Percentiles rank a stretch among this genome's conserved stretches.
These are phyloP conservation scores for Podotricha telesiphe DNA, from an alignment of 2,888 invertebrate genomes.

Conservation along the genomic window DNA sequence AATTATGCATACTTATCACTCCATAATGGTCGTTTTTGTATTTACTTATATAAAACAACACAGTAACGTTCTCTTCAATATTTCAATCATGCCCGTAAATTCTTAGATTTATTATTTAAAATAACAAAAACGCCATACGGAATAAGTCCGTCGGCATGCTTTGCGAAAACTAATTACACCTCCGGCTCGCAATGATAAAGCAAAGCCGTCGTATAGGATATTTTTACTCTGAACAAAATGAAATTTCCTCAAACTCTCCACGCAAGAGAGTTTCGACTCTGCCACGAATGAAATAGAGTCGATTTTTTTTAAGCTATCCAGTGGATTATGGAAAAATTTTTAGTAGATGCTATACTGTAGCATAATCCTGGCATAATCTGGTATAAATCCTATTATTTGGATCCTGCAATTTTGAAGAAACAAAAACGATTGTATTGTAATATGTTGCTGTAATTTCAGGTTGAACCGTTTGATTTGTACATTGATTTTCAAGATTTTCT, in stretches of 20 bases:
- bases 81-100: not conserved
- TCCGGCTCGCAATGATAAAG: conserved; percentile 81
- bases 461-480: conserved; percentile 57
- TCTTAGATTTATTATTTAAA: conserved; percentile 7
- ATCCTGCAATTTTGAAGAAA: conserved; percentile 64
- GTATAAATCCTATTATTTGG: conserved; percentile 81
- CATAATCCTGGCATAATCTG: conserved; percentile 82
- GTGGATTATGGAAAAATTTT: conserved; percentile 62
- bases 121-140: conserved; percentile 47
- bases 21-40: too few relatives aligned
- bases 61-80: not conserved
- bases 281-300: conserved; percentile 15
- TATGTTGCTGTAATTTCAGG: conserved; percentile 48
- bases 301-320: conserved; percentile 21
- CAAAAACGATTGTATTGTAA: conserved; percentile 50
- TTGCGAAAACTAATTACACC: conserved; percentile 82
- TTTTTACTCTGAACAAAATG: conserved; percentile 82
- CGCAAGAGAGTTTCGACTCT: conserved; percentile 49
- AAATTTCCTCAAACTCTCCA: conserved; percentile 61
- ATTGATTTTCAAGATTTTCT: conserved; percentile 54
- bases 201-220: conserved; percentile 82
- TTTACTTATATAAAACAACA: too few relatives aligned
- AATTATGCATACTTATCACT: too few relatives aligned
- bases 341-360: conserved; percentile 68
- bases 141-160: conserved; percentile 66